A percentile compares a stretch with the other conserved stretches of the same genome.
Evolutionary conservation across 1,140 invertebrate genomes (phyloP).

Genomic region (Augochlora pura): DNA sequence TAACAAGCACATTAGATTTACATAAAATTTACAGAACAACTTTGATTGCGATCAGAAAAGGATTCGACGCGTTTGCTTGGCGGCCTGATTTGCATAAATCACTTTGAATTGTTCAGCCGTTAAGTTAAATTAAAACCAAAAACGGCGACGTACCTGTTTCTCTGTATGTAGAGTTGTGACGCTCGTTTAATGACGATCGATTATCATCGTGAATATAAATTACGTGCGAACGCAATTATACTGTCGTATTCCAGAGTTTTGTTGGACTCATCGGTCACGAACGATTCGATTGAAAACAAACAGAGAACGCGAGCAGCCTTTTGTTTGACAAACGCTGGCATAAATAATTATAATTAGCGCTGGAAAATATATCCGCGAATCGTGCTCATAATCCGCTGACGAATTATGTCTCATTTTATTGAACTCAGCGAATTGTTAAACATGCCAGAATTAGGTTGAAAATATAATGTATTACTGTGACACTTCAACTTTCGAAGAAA

Average conservation of each 20-base stretch:
- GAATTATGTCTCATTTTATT: constrained; percentile 3
- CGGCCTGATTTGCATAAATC: constrained; percentile 7
- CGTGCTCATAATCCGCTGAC: constrained; percentile 3
- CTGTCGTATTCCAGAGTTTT: constrained; percentile 42
- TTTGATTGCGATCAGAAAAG: constrained; percentile 8
- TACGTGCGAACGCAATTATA: constrained; percentile 51
- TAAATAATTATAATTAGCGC: constrained; percentile 34
- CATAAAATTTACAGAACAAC: neutral
- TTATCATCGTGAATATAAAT: constrained; percentile 60
- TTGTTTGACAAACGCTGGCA: constrained; percentile 22
- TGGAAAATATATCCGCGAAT: neutral
- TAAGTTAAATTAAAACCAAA: constrained; percentile 58
- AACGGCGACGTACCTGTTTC: constrained; percentile 31
- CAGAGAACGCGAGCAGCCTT: neutral
- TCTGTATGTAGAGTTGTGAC: neutral
- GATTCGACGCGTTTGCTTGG: neutral
- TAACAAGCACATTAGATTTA: neutral
- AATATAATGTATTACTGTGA: neutral
- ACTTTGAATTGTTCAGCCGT: constrained; percentile 38
- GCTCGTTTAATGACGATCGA: constrained; percentile 57
- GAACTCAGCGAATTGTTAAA: neutral
- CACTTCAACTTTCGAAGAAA: no score
- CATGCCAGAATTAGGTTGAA: neutral
- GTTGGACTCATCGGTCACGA: constrained; percentile 44
- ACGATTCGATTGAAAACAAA: constrained; percentile 52